phyloP scores from a whole-genome alignment of 2,113 vertebrate genomes.

The Ornithorhynchus anatinus region DNA sequence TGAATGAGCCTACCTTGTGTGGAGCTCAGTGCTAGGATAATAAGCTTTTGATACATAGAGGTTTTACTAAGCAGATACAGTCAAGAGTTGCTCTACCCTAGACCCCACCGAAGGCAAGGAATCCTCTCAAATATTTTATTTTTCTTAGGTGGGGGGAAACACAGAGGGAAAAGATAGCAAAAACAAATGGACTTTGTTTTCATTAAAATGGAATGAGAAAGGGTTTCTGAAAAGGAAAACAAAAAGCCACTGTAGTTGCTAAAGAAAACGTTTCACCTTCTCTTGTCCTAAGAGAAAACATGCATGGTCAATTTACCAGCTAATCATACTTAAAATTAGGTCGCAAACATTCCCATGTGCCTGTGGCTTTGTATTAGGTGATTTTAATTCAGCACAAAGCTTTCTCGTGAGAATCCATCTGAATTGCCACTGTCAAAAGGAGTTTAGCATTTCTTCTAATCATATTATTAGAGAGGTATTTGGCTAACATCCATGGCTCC shows the following conservation, averaged over 20 bases:
- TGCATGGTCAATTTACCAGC: neutral
- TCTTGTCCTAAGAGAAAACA: conserved; percentile 7
- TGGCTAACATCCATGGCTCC: too few species aligned
- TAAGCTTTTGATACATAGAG: too few species aligned
- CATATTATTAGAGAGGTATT: too few species aligned
- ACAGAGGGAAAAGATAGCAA: too few species aligned
- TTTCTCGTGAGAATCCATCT: neutral
- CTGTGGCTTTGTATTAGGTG: neutral
- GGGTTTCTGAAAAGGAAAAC: neutral
- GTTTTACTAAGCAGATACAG: too few species aligned
- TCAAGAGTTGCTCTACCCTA: too few species aligned
- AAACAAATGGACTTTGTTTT: too few species aligned
- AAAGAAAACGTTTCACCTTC: conserved; percentile 8
- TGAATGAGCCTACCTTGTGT: too few species aligned
- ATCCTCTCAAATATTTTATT: too few species aligned
- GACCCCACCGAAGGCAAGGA: too few species aligned
- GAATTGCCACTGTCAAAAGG: neutral
- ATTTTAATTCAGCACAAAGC: neutral
- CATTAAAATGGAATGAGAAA: neutral
- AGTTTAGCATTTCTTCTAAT: neutral
- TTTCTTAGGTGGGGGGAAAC: too few species aligned
- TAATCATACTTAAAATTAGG: neutral
- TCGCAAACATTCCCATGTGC: neutral
- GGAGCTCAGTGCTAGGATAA: too few species aligned
- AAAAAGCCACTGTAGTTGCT: neutral